Evolutionary conservation across 2,113 vertebrate genomes (phyloP).

Genomic region (Saguinus imperator): DNA sequence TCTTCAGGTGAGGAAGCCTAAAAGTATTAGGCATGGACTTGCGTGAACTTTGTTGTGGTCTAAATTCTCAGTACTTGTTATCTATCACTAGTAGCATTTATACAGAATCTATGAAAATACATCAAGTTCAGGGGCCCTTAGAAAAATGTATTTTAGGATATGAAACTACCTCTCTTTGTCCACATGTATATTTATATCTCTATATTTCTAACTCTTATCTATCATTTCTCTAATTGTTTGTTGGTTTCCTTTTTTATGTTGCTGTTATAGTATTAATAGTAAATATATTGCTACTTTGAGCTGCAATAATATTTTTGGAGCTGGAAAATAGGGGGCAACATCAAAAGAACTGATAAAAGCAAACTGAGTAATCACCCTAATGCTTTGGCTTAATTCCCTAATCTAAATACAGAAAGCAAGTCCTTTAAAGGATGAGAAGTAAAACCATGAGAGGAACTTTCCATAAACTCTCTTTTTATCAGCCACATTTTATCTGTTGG

Average conservation of each 20-base stretch:
- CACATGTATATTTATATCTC: not conserved
- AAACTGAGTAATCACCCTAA: not conserved
- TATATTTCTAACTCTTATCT: not conserved
- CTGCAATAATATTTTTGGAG: not conserved
- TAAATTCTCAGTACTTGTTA: not conserved
- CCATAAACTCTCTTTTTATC: slow-evolving; percentile 27
- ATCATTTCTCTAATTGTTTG: not conserved
- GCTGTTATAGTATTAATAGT: not conserved
- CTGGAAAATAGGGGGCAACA: not conserved
- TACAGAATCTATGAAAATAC: not conserved
- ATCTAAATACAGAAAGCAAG: slow-evolving; percentile 39
- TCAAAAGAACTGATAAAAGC: not conserved
- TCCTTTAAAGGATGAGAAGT: slow-evolving; percentile 41
- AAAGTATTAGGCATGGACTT: not conserved
- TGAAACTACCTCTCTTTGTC: not conserved
- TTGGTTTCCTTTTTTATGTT: not conserved
- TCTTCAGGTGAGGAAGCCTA: not conserved
- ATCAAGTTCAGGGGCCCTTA: not conserved
- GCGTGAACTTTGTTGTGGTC: not conserved
- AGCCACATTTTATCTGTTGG: slow-evolving; percentile 17
- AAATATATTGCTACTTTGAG: not conserved
- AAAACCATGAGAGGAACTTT: slow-evolving; percentile 39
- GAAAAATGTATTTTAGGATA: not conserved
- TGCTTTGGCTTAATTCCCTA: slow-evolving; percentile 4
- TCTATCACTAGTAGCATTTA: not conserved